Percentiles rank a stretch among this genome's conserved stretches.
Evolutionary conservation across 2,888 invertebrate species (phyloP).

Genomic region (Conistra vaccinii): DNA sequence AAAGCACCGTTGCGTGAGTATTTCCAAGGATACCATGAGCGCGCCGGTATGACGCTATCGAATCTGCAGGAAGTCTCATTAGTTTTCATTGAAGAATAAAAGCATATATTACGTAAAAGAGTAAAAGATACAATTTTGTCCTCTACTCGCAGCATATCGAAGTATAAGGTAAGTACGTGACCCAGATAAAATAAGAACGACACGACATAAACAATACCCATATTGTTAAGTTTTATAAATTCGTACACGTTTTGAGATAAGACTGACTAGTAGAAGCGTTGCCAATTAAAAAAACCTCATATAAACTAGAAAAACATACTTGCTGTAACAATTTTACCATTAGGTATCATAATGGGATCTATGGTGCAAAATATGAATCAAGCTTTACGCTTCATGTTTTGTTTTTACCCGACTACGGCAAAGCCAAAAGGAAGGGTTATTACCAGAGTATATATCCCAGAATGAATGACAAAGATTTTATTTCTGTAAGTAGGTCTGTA

Average conservation of each 20-base stretch:
- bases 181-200: slow-evolving; percentile 37
- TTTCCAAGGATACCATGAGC: slow-evolving; percentile 45
- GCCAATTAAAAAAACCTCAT: not conserved
- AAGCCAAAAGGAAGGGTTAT: too few relatives aligned
- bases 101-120: too few relatives aligned
- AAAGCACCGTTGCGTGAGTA: slow-evolving; percentile 56
- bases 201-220: slow-evolving; percentile 41
- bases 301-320: too few relatives aligned
- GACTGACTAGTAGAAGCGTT: not conserved
- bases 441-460: too few relatives aligned
- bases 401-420: too few relatives aligned
- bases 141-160: slow-evolving; percentile 15
- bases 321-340: not conserved
- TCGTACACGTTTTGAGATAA: slow-evolving; percentile 35
- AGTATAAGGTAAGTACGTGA: slow-evolving; percentile 12
- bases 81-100: slow-evolving; percentile 55
- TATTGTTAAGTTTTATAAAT: slow-evolving; percentile 35
- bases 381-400: not conserved
- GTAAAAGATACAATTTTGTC: too few relatives aligned
- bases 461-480: too few relatives aligned
- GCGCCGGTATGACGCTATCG: slow-evolving; percentile 53
- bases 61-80: slow-evolving; percentile 59
- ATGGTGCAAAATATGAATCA: not conserved
- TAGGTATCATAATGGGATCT: not conserved
- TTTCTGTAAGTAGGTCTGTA: too few relatives aligned